Evolutionary conservation across 1,140 invertebrate species (phyloP).

Genomic region (Tyrophagus putrescentiae): DNA sequence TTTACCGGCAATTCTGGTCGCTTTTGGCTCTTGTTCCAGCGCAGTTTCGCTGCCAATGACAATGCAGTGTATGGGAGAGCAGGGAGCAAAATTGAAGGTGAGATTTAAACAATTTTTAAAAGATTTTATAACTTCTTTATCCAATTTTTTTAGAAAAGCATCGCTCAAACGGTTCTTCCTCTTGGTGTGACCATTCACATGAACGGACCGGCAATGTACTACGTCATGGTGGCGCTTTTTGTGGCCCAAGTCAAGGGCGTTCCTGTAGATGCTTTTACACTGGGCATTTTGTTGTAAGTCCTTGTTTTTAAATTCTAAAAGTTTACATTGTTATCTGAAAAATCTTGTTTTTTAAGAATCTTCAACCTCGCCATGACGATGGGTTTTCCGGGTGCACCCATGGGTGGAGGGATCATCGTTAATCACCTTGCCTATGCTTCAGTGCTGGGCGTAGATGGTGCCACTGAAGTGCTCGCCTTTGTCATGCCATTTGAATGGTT

Average conservation of each 20-base stretch:
- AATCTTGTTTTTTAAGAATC: slow-evolving; percentile 9
- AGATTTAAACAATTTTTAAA: too few relatives aligned
- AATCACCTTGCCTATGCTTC: slow-evolving; percentile 23
- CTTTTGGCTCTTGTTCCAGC: slow-evolving; percentile 81
- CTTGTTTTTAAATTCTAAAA: background rate
- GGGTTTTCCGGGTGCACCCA: background rate
- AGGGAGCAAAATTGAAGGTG: too few relatives aligned
- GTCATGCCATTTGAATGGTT: slow-evolving; percentile 25
- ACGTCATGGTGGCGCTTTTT: slow-evolving; percentile 71
- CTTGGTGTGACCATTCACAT: slow-evolving; percentile 87
- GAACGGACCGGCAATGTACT: slow-evolving; percentile 82
- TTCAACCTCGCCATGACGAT: slow-evolving; percentile 13
- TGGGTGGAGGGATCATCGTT: slow-evolving; percentile 17
- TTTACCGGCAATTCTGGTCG: slow-evolving; percentile 68
- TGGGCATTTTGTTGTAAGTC: background rate
- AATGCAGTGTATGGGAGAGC: slow-evolving; percentile 81
- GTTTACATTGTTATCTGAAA: background rate
- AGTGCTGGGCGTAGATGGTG: slow-evolving; percentile 21
- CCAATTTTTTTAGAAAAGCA: slow-evolving; percentile 52
- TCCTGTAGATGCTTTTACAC: slow-evolving; percentile 53
- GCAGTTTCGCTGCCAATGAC: slow-evolving; percentile 85
- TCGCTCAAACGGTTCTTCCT: slow-evolving; percentile 75
- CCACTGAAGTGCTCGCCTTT: slow-evolving; percentile 20
- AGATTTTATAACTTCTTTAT: background rate
- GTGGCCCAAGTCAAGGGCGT: slow-evolving; percentile 80